Base-by-base conservation (phyloP, 2,113 vertebrate genomes). In the Sarotherodon lohbergeri region DNA sequence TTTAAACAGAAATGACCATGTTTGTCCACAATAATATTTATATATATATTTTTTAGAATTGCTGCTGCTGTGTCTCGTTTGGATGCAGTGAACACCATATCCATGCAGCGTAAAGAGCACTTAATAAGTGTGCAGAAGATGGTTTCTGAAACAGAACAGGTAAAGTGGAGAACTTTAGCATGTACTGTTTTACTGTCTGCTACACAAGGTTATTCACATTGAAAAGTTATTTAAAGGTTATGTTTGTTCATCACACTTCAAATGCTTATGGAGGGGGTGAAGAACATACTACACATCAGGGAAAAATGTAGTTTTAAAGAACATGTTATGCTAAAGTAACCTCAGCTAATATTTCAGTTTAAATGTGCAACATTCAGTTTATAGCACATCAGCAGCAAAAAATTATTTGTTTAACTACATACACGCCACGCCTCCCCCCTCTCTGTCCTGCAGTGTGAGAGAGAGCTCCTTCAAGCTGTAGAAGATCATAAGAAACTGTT, bases 81-180 rank as follows among this genome's bases (percentile, higher is more conserved):
- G 83, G 93, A 94, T 19, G 91, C 27, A 14, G n/a, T 96, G 83
- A 93, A 80, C 6, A 79, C 86, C 27, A 73, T 84, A 22, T 90
- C 90, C 39, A 10, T 36, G 39, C 79, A 87, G 55, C 34, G 82
- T 90, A 93, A 90, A 81, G 54, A 92, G 24, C 55, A 89, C 5
- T 16, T 94, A 63, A 7, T 82, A 3, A 85, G 24, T 41, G 86
- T 95, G 61, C 91, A 89, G 68, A 81, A 80, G 24, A 83, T 84
- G 80, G 29, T 91, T 76, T 78, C 87, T 16, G 85, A 88, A 54
- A 88, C 71, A 34, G 88, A 93, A 55, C 88, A 95, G 96, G 96
- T 97, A 86, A 57, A n/a, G 12, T 22, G 16, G 6, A 78, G 5
- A 43, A 50, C 14, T 76, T 84, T 54, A 79, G 10, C 39, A 86